A percentile compares a stretch with the other conserved stretches of the same genome.
Evolutionary conservation across 2,797 vertebrate genomes (phyloP).

Genomic region (Taenioides sp.): DNA sequence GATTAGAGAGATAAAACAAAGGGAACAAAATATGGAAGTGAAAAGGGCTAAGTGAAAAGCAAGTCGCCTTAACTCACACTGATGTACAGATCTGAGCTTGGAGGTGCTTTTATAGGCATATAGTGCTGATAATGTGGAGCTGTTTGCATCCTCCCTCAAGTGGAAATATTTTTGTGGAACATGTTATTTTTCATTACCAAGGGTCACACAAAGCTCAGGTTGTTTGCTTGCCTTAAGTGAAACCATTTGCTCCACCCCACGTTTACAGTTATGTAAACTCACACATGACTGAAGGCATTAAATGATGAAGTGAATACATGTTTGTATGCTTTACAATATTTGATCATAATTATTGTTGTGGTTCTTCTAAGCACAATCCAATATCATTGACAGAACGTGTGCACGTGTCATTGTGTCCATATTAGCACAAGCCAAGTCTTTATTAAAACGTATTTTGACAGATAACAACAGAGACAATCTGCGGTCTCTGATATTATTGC

Average conservation of each 20-base stretch:
- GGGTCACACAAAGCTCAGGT: conserved; percentile 7
- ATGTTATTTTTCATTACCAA: conserved; percentile 28
- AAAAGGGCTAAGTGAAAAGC: not conserved
- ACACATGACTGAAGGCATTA: not conserved
- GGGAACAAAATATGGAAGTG: not conserved
- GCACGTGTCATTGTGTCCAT: not conserved
- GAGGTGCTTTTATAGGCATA: not conserved
- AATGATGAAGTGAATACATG: not conserved
- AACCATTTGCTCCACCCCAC: conserved; percentile 35
- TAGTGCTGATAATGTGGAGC: not conserved
- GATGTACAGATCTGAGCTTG: not conserved
- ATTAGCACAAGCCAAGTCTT: conserved; percentile 9
- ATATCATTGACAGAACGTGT: not conserved
- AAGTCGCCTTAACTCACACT: not conserved
- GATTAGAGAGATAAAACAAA: not conserved
- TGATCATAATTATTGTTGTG: not conserved
- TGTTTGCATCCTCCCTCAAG: not conserved
- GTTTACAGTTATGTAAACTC: conserved; percentile 37
- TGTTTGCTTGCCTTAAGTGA: conserved; percentile 43
- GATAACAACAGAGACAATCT: conserved; percentile 22
- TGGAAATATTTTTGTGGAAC: conserved; percentile 4
- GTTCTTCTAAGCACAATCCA: not conserved
- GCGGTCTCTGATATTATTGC: conserved; percentile 34
- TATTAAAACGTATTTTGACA: conserved; percentile 33
- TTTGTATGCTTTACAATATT: not conserved